A percentile compares a stretch with the other conserved stretches of the same genome.
These are phyloP conservation scores for Eumaeus atala DNA, from an alignment of 1,140 invertebrate genomes.

Conservation along the genomic window DNA sequence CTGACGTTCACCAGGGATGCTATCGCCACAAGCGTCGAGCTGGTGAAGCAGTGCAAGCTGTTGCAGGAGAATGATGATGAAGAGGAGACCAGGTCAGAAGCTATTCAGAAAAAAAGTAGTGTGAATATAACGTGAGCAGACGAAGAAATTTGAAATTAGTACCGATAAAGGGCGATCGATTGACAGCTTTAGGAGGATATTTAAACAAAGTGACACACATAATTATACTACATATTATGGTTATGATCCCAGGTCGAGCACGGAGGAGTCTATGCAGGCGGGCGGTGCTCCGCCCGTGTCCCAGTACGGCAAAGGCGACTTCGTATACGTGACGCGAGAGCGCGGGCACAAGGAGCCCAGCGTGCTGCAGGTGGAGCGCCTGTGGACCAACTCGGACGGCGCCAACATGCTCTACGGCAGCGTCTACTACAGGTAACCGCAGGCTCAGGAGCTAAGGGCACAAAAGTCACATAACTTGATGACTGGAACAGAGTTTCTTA, in stretches of 20 bases:
- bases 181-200: too few relatives aligned
- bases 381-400: slow-evolving; percentile 88
- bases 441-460: too few relatives aligned
- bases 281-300: slow-evolving; percentile 49
- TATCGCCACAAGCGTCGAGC: slow-evolving; percentile 82
- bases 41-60: slow-evolving; percentile 84
- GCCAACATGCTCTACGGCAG: slow-evolving; percentile 93
- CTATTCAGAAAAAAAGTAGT: too few relatives aligned
- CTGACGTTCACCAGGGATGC: slow-evolving; percentile 85
- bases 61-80: slow-evolving; percentile 85
- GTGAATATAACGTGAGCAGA: too few relatives aligned
- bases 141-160: too few relatives aligned
- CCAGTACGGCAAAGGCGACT: slow-evolving; percentile 83
- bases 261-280: slow-evolving; percentile 58
- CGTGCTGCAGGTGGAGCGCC: slow-evolving; percentile 91
- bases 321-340: slow-evolving; percentile 91
- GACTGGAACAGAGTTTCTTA: too few relatives aligned
- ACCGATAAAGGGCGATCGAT: too few relatives aligned
- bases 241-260: slow-evolving; percentile 60
- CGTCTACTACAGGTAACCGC: slow-evolving; percentile 81
- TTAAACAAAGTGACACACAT: too few relatives aligned
- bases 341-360: slow-evolving; percentile 80
- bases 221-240: too few relatives aligned
- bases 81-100: slow-evolving; percentile 75
- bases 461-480: too few relatives aligned